phyloP scores from a whole-genome alignment of 2,797 vertebrate genomes.

The Enteromius mattozi region DNA sequence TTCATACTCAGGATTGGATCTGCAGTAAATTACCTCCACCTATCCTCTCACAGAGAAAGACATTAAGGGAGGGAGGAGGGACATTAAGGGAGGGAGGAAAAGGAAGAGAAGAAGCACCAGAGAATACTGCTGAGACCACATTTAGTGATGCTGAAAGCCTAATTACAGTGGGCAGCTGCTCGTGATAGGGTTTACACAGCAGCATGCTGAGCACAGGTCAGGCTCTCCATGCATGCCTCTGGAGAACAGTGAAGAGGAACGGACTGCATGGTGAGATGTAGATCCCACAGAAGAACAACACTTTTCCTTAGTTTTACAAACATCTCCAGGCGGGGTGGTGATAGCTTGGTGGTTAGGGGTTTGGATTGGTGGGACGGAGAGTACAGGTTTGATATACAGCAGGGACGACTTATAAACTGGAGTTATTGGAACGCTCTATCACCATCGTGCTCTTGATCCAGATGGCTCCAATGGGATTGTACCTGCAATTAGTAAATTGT shows the following conservation, averaged over 20 bases:
- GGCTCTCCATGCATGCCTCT: not conserved
- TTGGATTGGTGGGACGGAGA: not conserved
- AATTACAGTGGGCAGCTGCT: slow-evolving; percentile 75
- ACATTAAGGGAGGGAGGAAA: slow-evolving; percentile 6
- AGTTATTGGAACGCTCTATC: not conserved
- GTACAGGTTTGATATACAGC: not conserved
- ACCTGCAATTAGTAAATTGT: not conserved
- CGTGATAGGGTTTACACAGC: slow-evolving; percentile 73
- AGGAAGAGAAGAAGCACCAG: slow-evolving; percentile 34
- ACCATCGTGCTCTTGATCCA: not conserved
- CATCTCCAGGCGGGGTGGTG: not conserved
- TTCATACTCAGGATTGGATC: slow-evolving; percentile 54
- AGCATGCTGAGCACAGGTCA: slow-evolving; percentile 63
- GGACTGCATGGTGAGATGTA: not conserved
- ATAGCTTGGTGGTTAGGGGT: not conserved
- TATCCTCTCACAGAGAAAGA: not conserved
- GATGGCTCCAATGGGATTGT: not conserved
- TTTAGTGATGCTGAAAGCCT: slow-evolving; percentile 73
- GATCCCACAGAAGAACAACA: slow-evolving; percentile 16
- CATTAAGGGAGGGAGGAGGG: too few species aligned
- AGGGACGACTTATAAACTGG: not conserved
- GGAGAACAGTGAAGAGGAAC: slow-evolving; percentile 29
- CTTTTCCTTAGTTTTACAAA: not conserved
- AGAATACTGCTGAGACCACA: slow-evolving; percentile 65
- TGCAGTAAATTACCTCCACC: slow-evolving; percentile 58